These are phyloP conservation scores for Tetragnatha versicolor DNA, from an alignment of 1,140 invertebrate genomes.

Conservation along the genomic window DNA sequence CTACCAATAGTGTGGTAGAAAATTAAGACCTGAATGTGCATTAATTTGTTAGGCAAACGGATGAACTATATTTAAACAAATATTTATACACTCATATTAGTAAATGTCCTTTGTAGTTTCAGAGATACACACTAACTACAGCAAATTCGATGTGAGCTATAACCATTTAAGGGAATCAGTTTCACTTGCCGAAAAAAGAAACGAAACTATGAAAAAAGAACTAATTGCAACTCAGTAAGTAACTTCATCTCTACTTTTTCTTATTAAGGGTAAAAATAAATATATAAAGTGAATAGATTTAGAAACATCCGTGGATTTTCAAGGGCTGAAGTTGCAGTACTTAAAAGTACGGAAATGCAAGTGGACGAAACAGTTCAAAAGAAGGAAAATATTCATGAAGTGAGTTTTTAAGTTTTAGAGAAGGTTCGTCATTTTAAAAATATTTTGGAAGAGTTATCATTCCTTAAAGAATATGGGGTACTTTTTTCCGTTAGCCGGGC, in stretches of 20 bases:
- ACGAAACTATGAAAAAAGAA: slow-evolving; percentile 11
- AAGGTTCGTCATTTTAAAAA: too few relatives aligned
- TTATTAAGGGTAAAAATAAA: background rate
- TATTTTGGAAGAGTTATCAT: too few relatives aligned
- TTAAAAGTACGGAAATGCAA: too few relatives aligned
- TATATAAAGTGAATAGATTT: background rate
- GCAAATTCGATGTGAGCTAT: background rate
- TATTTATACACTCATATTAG: too few relatives aligned
- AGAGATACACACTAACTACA: background rate
- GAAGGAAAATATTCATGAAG: too few relatives aligned
- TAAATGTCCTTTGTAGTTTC: background rate
- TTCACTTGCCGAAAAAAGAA: background rate
- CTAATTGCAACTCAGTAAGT: background rate
- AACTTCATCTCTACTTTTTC: background rate
- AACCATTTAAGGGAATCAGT: background rate
- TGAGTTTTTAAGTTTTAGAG: too few relatives aligned
- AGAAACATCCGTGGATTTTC: background rate
- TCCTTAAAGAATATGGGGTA: too few relatives aligned
- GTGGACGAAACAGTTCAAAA: too few relatives aligned
- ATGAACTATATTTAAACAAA: too few relatives aligned
- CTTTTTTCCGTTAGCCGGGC: too few relatives aligned
- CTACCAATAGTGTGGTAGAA: background rate
- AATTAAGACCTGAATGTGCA: background rate
- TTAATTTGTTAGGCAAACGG: background rate
- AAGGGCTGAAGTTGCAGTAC: too few relatives aligned